These are phyloP conservation scores for Lasioglossum oenotherae DNA, from an alignment of 2,888 invertebrate species.

Conservation along the genomic window DNA sequence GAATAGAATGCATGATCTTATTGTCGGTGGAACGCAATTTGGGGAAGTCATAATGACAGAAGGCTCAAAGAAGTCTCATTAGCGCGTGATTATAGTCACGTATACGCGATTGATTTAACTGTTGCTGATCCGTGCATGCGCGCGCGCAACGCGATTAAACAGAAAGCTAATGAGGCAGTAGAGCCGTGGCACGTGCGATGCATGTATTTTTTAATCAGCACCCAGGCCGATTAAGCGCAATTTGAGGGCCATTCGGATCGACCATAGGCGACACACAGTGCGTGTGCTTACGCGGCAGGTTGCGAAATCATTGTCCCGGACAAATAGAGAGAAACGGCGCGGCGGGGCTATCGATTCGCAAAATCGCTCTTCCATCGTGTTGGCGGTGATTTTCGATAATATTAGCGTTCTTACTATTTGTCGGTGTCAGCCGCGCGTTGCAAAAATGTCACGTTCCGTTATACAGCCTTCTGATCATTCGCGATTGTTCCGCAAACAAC, in stretches of 20 bases:
- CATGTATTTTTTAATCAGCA: conserved; percentile 70
- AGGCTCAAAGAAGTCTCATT: not conserved
- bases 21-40: not conserved
- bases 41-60: not conserved
- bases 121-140: conserved; percentile 35
- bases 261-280: conserved; percentile 55
- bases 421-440: conserved; percentile 20
- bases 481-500: conserved; percentile 19
- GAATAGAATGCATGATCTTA: not conserved
- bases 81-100: not conserved
- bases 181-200: conserved; percentile 49
- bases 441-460: conserved; percentile 15
- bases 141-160: conserved; percentile 51
- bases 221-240: conserved; percentile 71
- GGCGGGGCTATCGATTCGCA: conserved; percentile 57
- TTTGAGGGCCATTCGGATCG: conserved; percentile 71
- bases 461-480: conserved; percentile 12
- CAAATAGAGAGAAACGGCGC: conserved; percentile 65
- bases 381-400: conserved; percentile 65
- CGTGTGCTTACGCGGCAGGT: conserved; percentile 72
- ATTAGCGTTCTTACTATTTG: conserved; percentile 43
- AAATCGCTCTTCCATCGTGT: conserved; percentile 61
- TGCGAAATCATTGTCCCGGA: conserved; percentile 73
- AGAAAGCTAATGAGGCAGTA: conserved; percentile 61
- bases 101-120: conserved; percentile 40